phyloP scores from a whole-genome alignment of 2,888 invertebrate genomes.

The Pachliopta kotzebuea region DNA sequence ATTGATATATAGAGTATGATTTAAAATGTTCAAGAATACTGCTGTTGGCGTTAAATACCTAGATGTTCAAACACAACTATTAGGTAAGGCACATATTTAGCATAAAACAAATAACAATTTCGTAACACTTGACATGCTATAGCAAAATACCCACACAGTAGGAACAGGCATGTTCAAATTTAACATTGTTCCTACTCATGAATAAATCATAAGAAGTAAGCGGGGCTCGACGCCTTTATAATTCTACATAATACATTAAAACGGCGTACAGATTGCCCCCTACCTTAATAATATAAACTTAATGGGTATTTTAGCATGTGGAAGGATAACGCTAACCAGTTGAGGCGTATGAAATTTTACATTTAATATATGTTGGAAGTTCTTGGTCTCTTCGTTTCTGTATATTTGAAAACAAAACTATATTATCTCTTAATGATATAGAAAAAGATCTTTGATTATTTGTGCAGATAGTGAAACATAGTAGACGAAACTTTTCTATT shows the following conservation, averaged over 20 bases:
- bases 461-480: too few relatives aligned
- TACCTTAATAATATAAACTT: slow-evolving; percentile 74
- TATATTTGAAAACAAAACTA: background rate
- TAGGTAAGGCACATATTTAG: slow-evolving; percentile 37
- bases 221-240: slow-evolving; percentile 73
- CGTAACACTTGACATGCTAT: slow-evolving; percentile 63
- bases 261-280: slow-evolving; percentile 76
- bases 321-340: slow-evolving; percentile 36
- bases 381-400: background rate
- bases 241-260: slow-evolving; percentile 80
- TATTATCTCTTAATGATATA: too few relatives aligned
- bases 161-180: slow-evolving; percentile 74
- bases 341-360: slow-evolving; percentile 21
- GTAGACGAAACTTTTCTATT: too few relatives aligned
- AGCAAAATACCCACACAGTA: slow-evolving; percentile 52
- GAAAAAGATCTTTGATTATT: too few relatives aligned
- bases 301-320: slow-evolving; percentile 64
- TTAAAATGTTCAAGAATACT: too few relatives aligned
- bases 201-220: slow-evolving; percentile 79
- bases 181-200: slow-evolving; percentile 71
- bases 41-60: too few relatives aligned
- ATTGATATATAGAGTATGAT: too few relatives aligned
- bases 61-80: background rate
- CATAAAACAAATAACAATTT: slow-evolving; percentile 67
- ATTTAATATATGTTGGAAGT: slow-evolving; percentile 8